Base-by-base conservation (phyloP, 2,797 vertebrate species). In the Acropternis orthonyx region DNA sequence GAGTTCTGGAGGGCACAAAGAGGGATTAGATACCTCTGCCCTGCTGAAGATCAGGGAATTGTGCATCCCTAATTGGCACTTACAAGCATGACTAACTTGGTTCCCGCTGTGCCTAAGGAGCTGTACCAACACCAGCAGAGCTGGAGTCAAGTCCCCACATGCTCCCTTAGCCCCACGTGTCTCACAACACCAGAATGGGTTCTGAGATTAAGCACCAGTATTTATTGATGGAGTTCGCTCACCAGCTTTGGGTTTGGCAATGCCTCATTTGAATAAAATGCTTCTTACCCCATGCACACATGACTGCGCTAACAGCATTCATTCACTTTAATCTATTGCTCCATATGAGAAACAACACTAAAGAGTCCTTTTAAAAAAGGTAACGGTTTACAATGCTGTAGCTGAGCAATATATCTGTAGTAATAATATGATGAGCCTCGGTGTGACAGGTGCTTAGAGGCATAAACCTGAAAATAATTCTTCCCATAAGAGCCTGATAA, bases 401-500 rank as follows among this genome's bases (percentile, higher is more conserved):
- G n/a, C 74, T 88, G 58, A 39, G 72, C 71, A 67, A 56, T 93
- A 19, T 67, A 54, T 85, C 78, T 77, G 24, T 76, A 68, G 65
- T 80, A 78, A 56, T 65, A 86, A 65, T 18, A n/a, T 2, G 3
- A 63, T 46, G n/a, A 88, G 34, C 54, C 21, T 94, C 30, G n/a
- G 17, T 56, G 49, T 87, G 75, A 49, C 63, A 52, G 67, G 74
- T 86, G 46, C 65, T 85, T 69, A 37, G 8, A 72, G 37, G 52
- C 59, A 75, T 80, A 79, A 90, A 82, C 3, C 52, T 89, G 61
- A 48, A 59, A 65, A 46, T 75, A 67, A 48, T 39, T 77, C 56
- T 82, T 89, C 74, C 78, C 23, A 10, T 79, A 46, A 74, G 59
- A 78, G 67, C 24, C 56, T 91, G 75, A 34, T 79, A 73, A 69